Base-by-base conservation (phyloP, 2,797 vertebrate genomes). In the Clangula hyemalis region DNA sequence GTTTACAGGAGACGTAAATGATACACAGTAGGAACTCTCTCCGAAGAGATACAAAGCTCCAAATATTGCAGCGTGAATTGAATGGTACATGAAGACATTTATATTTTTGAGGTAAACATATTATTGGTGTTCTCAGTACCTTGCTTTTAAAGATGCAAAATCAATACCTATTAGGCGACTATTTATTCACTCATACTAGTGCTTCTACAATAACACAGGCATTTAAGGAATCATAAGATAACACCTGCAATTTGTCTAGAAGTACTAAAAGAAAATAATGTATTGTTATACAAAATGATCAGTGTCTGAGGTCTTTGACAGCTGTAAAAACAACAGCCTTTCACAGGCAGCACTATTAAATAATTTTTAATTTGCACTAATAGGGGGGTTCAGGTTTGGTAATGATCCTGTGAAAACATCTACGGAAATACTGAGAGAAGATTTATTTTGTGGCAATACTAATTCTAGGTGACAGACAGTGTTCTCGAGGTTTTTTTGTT, bases 281-380 rank as follows among this genome's bases (percentile, higher is more conserved):
- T 76, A 39, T 95, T 76, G 32, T 93, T 84, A 89, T 93, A 95
- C 79, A 90, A 70, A 93, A 90, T 68, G 47, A 86, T 91, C 74
- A 15, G 53, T 47, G 72, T 92, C 66, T 93, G 68, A 95, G 49
- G 49, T 57, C 73, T 73, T 54, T 87, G 87, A 88, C 90, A 92
- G 80, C 57, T 90, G 56, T 70, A 65, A 72, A 92, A 70, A 62
- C 65, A 90, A 47, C 49, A 89, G 49, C 41, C 57, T 88, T 95
- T 93, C 90, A 78, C 54, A 92, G 66, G 61, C 41, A 94, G 56
- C 21, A 36, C 69, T 85, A 60, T 84, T 82, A 89, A 95, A 85
- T 90, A 74, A 75, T 93, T 87, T 73, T 95, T 95, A 95, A 94
- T 93, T 95, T 94, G 80, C n/a, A 81, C 60, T 90, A 93, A 77